Evolutionary conservation across 1,140 invertebrate genomes (phyloP).

Genomic region (Oedothorax gibbosus): DNA sequence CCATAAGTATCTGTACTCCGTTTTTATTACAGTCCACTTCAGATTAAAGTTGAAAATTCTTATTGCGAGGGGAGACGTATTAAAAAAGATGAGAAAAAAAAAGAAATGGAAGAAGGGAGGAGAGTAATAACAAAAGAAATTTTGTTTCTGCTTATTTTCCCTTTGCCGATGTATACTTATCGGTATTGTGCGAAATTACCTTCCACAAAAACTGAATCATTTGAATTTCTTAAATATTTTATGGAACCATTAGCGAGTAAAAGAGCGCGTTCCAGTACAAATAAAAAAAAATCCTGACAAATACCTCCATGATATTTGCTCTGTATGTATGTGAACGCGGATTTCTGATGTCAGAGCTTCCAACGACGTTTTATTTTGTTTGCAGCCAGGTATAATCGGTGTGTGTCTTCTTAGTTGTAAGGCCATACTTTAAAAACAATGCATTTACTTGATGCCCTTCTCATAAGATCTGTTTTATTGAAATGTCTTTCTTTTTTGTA

Average conservation of each 20-base stretch:
- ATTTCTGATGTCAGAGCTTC: slow-evolving; percentile 9
- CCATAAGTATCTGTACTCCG: slow-evolving; percentile 60
- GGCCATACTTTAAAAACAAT: slow-evolving; percentile 56
- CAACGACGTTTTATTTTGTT: slow-evolving; percentile 56
- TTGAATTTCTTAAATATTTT: slow-evolving; percentile 67
- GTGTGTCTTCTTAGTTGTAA: slow-evolving; percentile 40
- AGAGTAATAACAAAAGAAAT: slow-evolving; percentile 56
- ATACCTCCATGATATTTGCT: slow-evolving; percentile 57
- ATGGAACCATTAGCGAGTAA: slow-evolving; percentile 58
- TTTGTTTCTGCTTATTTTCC: slow-evolving; percentile 41
- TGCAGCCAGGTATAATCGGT: slow-evolving; percentile 7
- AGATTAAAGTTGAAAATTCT: slow-evolving; percentile 59
- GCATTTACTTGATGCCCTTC: slow-evolving; percentile 33
- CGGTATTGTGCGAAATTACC: slow-evolving; percentile 54
- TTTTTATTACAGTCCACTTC: slow-evolving; percentile 60
- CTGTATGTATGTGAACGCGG: slow-evolving; percentile 13
- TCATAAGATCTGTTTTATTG: not conserved
- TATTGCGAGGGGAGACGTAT: slow-evolving; percentile 46
- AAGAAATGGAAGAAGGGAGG: slow-evolving; percentile 17
- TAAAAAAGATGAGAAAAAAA: slow-evolving; percentile 23
- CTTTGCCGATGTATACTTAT: slow-evolving; percentile 52
- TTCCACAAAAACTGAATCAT: slow-evolving; percentile 60
- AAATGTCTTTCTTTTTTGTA: too few relatives aligned
- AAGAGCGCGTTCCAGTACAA: not conserved
- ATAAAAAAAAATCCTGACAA: slow-evolving; percentile 44